Evolutionary conservation across 2,888 invertebrate species (phyloP), one percentile per base, ranked within the genome.

Genomic region (Seira sanloemensis): DNA sequence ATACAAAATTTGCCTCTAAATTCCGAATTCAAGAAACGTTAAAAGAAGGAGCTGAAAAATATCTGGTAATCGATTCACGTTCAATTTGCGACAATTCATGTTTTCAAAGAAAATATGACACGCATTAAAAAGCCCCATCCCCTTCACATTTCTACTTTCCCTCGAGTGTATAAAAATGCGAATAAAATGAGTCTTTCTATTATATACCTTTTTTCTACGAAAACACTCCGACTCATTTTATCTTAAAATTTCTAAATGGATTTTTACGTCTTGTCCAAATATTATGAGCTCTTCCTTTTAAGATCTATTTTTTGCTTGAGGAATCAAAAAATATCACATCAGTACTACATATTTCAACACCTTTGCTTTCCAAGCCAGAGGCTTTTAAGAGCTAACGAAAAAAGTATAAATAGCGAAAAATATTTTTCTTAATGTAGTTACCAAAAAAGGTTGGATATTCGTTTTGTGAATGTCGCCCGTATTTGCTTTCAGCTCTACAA

Each of bases 221-320:
- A 69, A 19, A 71, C 18, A 46, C 16, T 4, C 19, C 21, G 78
- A 21, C 25, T 24, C 27, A 26, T 67, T 71, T 79, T 79, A 67
- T 79, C 54, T 54, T 67, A 21, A 69, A 81, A 75, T 62, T 81
- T 50, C 75, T 69, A 81, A 81, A 81, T 75, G 74, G 75, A 69
- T 69, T 81, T 75, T 71, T 79, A 69, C 75, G 16, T 80, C 58
- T 68, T 81, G 81, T 75, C 81, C 62, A 81, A 81, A 81, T 81
- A 81, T 81, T 81, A 81, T 54, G 74, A 80, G 72, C 68, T 37
- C 75, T 66, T 23, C 5, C 24, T 5, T 12, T 23, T 23, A 7
- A 26, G n/a, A n/a, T n/a, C n/a, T n/a, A n/a, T 27, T 76, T 25
- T 74, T 46, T 71, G 76, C 81, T 74, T 46, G 75, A 69, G 71